These are phyloP conservation scores for Rosalia funebris DNA, from an alignment of 2,888 invertebrate species.

Conservation along the genomic window DNA sequence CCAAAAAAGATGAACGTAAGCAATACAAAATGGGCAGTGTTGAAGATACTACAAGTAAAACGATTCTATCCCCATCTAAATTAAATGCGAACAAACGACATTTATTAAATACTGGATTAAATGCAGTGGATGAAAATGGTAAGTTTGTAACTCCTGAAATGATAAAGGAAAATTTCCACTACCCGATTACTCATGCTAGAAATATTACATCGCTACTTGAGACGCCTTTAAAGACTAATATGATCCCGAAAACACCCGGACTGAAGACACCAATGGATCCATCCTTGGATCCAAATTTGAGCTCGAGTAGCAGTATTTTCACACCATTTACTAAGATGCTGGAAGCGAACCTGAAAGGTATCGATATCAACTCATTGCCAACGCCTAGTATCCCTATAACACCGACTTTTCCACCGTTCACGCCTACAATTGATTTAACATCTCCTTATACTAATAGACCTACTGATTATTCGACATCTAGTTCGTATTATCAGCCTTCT, in stretches of 20 bases:
- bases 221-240: constrained; percentile 44
- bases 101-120: constrained; percentile 42
- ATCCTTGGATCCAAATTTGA: constrained; percentile 23
- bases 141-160: constrained; percentile 42
- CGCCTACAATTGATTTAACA: constrained; percentile 44
- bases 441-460: constrained; percentile 47
- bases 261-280: constrained; percentile 20
- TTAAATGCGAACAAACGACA: constrained; percentile 52
- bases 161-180: constrained; percentile 10
- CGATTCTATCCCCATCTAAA: constrained; percentile 53
- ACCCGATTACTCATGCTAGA: constrained; percentile 40
- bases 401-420: constrained; percentile 55
- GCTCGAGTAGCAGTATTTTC: constrained; percentile 26
- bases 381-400: constrained; percentile 60
- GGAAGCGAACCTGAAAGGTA: constrained; percentile 55
- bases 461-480: constrained; percentile 62
- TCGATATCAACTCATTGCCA: constrained; percentile 54
- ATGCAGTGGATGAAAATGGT: constrained; percentile 1
- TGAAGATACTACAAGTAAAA: constrained; percentile 22
- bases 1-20: background rate
- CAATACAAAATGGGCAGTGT: background rate
- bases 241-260: constrained; percentile 54
- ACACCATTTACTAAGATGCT: constrained; percentile 59
- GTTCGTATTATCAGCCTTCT: constrained; percentile 62
- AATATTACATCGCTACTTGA: constrained; percentile 51